Evolutionary conservation across 2,113 vertebrate species (phyloP).

Genomic region (Mesocricetus auratus): DNA sequence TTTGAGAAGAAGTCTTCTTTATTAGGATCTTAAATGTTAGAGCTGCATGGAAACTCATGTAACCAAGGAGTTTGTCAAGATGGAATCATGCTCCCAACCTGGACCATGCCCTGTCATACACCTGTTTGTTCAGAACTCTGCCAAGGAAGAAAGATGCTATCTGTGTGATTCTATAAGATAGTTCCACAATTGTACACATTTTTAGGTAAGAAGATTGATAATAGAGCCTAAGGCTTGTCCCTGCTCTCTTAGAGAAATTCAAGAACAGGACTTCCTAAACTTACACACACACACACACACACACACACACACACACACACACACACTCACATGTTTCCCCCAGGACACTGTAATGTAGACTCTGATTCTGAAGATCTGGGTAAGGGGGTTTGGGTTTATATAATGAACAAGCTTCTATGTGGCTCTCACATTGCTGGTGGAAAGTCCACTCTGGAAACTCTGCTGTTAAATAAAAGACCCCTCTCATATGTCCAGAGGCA

Average conservation of each 20-base stretch:
- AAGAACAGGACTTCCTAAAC: neutral
- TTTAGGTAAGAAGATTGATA: neutral
- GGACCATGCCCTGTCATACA: neutral
- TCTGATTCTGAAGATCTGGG: neutral
- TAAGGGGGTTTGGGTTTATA: neutral
- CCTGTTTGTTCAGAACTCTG: neutral
- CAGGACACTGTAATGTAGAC: neutral
- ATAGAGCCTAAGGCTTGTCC: neutral
- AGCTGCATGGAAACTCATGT: neutral
- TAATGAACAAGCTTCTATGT: neutral
- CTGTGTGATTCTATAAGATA: neutral
- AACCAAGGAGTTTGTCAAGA: neutral
- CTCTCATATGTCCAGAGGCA: neutral
- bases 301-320: neutral
- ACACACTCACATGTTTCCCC: neutral
- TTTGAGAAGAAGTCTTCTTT: neutral
- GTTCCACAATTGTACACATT: neutral
- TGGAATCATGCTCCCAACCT: neutral
- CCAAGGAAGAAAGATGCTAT: neutral
- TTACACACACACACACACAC: neutral
- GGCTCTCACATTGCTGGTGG: neutral
- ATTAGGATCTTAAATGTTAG: neutral
- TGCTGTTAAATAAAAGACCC: neutral
- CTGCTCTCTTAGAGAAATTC: neutral
- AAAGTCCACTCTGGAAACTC: neutral